Base-by-base conservation (phyloP, 2,888 invertebrate species). In the Orthosia gracilis region DNA sequence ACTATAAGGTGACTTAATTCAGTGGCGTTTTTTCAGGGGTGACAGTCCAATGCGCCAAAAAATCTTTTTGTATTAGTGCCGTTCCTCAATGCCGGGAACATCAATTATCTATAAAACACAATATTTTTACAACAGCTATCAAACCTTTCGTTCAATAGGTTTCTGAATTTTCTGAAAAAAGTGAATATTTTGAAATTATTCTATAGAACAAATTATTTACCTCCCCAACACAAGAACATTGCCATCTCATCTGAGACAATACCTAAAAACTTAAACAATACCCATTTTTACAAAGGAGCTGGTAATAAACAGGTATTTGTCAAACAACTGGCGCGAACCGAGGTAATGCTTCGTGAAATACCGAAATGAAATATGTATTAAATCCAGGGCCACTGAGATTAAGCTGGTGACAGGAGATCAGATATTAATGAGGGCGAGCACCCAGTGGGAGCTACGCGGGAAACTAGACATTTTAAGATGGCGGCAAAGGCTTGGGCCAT, bases 331-430 rank as follows among this genome's bases (percentile, higher is more conserved):
- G 84, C 74, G 80, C 80, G 69, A 79, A 83, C 85, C 88, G 91
- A 90, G 90, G 92, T 92, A 92, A 93, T 92, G 91, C 92, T 88
- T 92, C 88, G 92, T 91, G 91, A 92, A 94, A 94, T 94, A 94
- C 94, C 92, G 92, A 96, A 95, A 95, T 95, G 94, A 95, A 95
- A 96, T 95, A 95, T 94, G 95, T 95, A 95, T 96, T 95, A 95
- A 95, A 94, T 92, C 93, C 91, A 93, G 90, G 92, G 90, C 90
- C 91, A 91, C 91, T 88, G 90, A 92, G 93, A 94, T 95, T 94
- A 94, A 94, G 93, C 90, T 87, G 89, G 84, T 89, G 89, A 88
- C 87, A 89, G 88, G 83, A 90, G 91, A 93, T 93, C 91, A 92
- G 92, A 94, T 95, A 94, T 94, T 94, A 93, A 91, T 82, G 89